phyloP scores from a whole-genome alignment of 1,140 invertebrate genomes.

The Berghia stephanieae region DNA sequence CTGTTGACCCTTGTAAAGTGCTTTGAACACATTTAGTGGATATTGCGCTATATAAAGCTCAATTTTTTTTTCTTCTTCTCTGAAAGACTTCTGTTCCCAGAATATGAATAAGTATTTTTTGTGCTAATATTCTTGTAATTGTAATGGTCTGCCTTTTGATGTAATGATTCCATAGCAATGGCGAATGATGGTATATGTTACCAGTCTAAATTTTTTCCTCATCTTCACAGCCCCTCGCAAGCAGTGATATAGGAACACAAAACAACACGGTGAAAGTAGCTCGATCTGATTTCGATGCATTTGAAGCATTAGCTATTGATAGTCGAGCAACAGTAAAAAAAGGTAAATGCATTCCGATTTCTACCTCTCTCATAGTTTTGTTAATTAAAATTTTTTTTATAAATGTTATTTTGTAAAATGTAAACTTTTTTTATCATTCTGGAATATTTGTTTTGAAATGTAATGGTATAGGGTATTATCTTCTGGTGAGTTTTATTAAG shows the following conservation, averaged over 20 bases:
- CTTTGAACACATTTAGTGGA: too few species aligned
- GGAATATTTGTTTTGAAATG: too few species aligned
- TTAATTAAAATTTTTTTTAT: background rate
- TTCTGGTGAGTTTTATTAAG: too few species aligned
- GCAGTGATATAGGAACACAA: conserved; percentile 87
- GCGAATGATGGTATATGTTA: background rate
- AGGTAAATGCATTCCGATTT: conserved; percentile 45
- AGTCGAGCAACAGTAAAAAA: conserved; percentile 72
- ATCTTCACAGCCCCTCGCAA: conserved; percentile 79
- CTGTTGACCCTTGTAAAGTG: too few species aligned
- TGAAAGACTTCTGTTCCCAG: too few species aligned
- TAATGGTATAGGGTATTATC: too few species aligned
- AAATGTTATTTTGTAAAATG: background rate
- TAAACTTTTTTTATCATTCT: too few species aligned
- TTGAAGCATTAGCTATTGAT: conserved; percentile 94
- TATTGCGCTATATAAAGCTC: too few species aligned
- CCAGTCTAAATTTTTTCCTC: background rate
- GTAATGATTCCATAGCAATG: background rate
- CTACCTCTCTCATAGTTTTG: conserved; percentile 11
- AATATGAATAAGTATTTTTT: too few species aligned
- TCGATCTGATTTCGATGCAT: conserved; percentile 96
- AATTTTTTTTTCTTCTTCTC: conserved; percentile 2
- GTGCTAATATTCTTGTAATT: too few species aligned
- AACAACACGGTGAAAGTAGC: conserved; percentile 91
- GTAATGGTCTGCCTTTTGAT: background rate